Conservation (phyloP, 1,140 invertebrate genomes). For the Brachystomella parvula region DNA sequence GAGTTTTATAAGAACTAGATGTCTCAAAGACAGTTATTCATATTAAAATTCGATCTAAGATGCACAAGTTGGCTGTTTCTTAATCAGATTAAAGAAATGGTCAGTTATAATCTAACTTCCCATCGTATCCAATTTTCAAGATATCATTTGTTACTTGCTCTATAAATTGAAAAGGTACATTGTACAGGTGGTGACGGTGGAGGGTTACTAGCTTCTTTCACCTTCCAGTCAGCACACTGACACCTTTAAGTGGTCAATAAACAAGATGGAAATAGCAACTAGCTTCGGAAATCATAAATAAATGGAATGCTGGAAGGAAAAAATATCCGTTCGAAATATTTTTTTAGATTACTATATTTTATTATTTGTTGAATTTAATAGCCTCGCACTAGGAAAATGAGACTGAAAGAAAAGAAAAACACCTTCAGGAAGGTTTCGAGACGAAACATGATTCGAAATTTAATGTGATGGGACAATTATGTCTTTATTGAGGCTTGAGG, state of each 20-base stretch:
- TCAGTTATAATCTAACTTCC: neutral
- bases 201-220: neutral
- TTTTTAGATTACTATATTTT: too few relatives aligned
- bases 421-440: too few relatives aligned
- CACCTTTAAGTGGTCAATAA: neutral
- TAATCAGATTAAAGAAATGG: neutral
- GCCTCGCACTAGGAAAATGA: too few relatives aligned
- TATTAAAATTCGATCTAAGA: neutral
- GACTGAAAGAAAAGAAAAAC: too few relatives aligned
- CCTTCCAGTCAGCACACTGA: neutral
- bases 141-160: neutral
- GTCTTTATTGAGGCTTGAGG: too few relatives aligned
- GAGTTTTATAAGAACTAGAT: neutral
- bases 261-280: neutral
- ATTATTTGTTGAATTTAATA: too few relatives aligned
- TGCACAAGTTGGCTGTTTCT: neutral
- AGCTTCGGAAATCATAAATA: too few relatives aligned
- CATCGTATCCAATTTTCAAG: neutral
- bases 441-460: too few relatives aligned
- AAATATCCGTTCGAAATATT: too few relatives aligned
- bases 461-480: too few relatives aligned
- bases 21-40: neutral
- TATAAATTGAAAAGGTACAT: neutral
- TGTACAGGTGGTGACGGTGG: too few relatives aligned
- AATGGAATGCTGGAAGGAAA: too few relatives aligned